These are phyloP conservation scores for Heliconius aoede DNA, from an alignment of 2,888 invertebrate species.

Conservation along the genomic window DNA sequence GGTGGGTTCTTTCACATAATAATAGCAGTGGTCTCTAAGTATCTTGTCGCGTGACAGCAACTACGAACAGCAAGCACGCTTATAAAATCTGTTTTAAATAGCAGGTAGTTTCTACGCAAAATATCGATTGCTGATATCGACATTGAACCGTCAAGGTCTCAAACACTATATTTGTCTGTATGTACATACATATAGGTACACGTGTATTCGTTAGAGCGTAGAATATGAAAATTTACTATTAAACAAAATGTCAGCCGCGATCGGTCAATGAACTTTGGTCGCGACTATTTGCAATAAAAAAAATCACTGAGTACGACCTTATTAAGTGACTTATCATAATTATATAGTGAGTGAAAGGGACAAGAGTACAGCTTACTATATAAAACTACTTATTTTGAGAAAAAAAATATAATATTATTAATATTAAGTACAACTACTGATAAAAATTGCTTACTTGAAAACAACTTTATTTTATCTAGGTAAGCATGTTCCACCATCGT, in stretches of 20 bases:
- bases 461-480: too few relatives aligned
- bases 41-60: constrained; percentile 4
- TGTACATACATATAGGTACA: too few relatives aligned
- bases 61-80: constrained; percentile 15
- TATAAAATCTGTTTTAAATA: constrained; percentile 21
- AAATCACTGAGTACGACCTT: background rate
- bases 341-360: background rate
- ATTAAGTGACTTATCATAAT: background rate
- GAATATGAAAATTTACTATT: constrained; percentile 30
- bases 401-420: too few relatives aligned
- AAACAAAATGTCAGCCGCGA: constrained; percentile 4
- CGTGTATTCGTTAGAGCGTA: constrained; percentile 21
- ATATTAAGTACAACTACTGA: too few relatives aligned
- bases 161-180: constrained; percentile 4
- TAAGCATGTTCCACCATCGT: too few relatives aligned
- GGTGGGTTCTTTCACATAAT: background rate
- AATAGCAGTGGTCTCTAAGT: background rate
- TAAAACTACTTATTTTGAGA: background rate
- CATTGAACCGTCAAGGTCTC: constrained; percentile 71
- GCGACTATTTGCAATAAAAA: background rate
- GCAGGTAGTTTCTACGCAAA: constrained; percentile 56
- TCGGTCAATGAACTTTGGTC: background rate
- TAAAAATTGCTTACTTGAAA: too few relatives aligned
- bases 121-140: constrained; percentile 67
- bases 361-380: background rate